Evolutionary conservation across 1,140 invertebrate genomes (phyloP).

Genomic region (Daktulosphaira vitifoliae): DNA sequence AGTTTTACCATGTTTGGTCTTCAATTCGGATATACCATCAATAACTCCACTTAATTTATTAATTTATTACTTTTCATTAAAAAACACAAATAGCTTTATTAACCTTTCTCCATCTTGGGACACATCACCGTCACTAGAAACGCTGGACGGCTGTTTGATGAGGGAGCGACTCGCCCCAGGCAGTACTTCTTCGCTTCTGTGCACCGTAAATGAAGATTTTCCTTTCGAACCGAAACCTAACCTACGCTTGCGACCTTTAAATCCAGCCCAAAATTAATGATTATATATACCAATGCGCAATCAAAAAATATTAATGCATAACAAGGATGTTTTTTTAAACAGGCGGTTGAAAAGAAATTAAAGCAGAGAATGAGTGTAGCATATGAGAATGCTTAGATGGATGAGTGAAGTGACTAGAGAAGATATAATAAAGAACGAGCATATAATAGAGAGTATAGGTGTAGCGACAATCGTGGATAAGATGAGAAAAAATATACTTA

Average conservation of each 20-base stretch:
- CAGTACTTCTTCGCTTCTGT: conserved; percentile 89
- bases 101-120: conserved; percentile 74
- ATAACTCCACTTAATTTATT: neutral
- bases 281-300: conserved; percentile 8
- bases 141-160: conserved; percentile 72
- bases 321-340: too few species aligned
- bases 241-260: conserved; percentile 80
- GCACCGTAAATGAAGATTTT: conserved; percentile 88
- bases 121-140: conserved; percentile 85
- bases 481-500: too few species aligned
- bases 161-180: conserved; percentile 70
- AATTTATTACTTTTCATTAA: neutral
- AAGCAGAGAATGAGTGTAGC: too few species aligned
- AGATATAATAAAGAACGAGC: too few species aligned
- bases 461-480: too few species aligned
- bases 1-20: conserved; percentile 34
- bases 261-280: conserved; percentile 32
- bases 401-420: too few species aligned
- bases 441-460: too few species aligned
- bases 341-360: too few species aligned
- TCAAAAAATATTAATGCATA: neutral
- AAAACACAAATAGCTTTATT: conserved; percentile 40
- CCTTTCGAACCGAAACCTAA: conserved; percentile 91
- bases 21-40: conserved; percentile 28
- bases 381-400: too few species aligned